A percentile compares a stretch with the other conserved stretches of the same genome.
Evolutionary conservation across 2,797 vertebrate genomes (phyloP).

Genomic region (Mormyrops attenuatus): DNA sequence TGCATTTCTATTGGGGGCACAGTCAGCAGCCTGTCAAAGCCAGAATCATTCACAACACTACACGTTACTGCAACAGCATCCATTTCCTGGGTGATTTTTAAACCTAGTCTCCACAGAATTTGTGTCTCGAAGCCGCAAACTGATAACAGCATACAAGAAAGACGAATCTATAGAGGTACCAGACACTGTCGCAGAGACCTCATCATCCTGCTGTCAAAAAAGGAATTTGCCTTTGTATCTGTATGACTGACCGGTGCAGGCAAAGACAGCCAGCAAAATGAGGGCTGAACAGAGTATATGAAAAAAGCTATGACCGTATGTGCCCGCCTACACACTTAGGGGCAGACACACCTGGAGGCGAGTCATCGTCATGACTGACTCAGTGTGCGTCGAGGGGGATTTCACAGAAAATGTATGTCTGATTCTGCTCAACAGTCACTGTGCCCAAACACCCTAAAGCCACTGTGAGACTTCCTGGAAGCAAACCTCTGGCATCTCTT

Average conservation of each 20-base stretch:
- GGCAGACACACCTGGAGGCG: slow-evolving; percentile 45
- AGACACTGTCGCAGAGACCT: not conserved
- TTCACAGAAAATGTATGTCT: slow-evolving; percentile 48
- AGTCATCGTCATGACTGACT: slow-evolving; percentile 41
- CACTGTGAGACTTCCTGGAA: not conserved
- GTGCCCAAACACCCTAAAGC: not conserved
- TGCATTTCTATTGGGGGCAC: not conserved
- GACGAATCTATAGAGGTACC: not conserved
- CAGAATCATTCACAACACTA: not conserved
- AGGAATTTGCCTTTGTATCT: not conserved
- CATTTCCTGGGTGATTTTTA: not conserved
- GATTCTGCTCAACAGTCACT: not conserved
- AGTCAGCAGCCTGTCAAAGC: not conserved
- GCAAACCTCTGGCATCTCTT: not conserved
- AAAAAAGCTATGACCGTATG: slow-evolving; percentile 5
- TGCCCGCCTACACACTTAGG: slow-evolving; percentile 26
- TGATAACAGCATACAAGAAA: not conserved
- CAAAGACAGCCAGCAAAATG: not conserved
- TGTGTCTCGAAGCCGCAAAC: not conserved
- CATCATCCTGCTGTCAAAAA: not conserved
- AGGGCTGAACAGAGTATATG: not conserved
- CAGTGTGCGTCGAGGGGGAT: slow-evolving; percentile 34
- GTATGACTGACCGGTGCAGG: not conserved
- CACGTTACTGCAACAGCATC: not conserved
- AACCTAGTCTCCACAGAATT: not conserved